phyloP scores from a whole-genome alignment of 2,113 vertebrate genomes.

The Xerus inauris region DNA sequence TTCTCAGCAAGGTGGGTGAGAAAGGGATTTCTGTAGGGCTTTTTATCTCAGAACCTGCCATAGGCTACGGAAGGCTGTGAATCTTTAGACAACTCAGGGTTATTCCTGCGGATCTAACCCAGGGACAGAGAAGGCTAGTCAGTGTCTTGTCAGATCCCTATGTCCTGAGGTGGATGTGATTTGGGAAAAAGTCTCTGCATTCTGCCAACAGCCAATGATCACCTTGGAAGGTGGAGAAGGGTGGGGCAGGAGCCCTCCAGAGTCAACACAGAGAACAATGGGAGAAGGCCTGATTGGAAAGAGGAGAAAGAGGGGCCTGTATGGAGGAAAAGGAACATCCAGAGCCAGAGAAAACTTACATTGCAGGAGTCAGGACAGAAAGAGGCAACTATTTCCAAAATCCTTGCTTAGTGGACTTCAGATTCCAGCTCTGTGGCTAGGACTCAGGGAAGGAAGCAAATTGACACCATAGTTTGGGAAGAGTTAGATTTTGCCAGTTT shows the following conservation, averaged over 20 bases:
- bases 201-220: neutral
- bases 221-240: neutral
- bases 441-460: neutral
- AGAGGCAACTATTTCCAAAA: neutral
- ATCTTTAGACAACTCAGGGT: neutral
- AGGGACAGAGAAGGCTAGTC: neutral
- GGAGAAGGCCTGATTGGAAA: neutral
- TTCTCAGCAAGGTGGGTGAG: too few species aligned
- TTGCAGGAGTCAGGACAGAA: neutral
- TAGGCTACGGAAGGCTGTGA: neutral
- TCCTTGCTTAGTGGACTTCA: neutral
- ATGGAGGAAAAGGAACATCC: neutral
- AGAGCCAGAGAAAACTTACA: neutral
- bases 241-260: too few species aligned
- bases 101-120: neutral
- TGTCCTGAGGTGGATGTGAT: fast-evolving
- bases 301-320: fast-evolving
- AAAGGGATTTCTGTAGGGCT: neutral
- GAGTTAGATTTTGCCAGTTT: neutral
- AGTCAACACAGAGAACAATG: neutral
- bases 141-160: neutral
- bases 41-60: neutral
- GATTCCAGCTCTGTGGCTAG: neutral
- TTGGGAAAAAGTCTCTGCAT: neutral
- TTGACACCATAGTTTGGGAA: neutral